A percentile compares a stretch with the other conserved stretches of the same genome.
Conservation (phyloP, 2,113 vertebrate genomes). For the Anthoscopus minutus region DNA sequence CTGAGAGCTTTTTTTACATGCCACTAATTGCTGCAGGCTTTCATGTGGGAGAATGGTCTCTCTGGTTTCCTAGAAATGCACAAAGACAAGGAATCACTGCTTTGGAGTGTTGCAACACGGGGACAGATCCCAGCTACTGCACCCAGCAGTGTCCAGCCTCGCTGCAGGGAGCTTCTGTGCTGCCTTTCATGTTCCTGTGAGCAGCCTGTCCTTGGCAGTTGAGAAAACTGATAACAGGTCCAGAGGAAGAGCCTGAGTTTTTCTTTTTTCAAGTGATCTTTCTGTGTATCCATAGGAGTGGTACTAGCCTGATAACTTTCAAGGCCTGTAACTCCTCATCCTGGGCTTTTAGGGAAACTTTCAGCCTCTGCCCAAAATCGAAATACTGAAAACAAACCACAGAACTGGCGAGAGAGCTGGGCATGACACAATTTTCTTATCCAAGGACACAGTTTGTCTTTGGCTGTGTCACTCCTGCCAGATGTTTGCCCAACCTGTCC, state of each 20-base stretch:
- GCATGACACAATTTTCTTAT: not conserved
- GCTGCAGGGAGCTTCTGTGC: not conserved
- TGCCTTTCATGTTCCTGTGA: not conserved
- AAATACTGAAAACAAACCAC: not conserved
- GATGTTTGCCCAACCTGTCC: not conserved
- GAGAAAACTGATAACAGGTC: not conserved
- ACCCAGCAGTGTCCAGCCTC: not conserved
- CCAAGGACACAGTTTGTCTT: not conserved
- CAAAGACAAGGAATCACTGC: not conserved
- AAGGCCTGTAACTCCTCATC: not conserved
- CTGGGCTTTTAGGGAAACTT: not conserved
- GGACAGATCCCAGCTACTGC: not conserved
- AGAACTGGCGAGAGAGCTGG: not conserved
- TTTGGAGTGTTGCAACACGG: fast-evolving
- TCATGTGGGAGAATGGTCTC: not conserved
- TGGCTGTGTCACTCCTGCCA: not conserved
- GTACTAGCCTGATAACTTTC: not conserved
- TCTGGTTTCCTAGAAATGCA: not conserved
- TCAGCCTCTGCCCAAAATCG: not conserved
- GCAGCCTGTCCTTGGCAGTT: not conserved
- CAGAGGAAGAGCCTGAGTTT: not conserved
- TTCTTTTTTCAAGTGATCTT: not conserved
- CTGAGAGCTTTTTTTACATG: not conserved
- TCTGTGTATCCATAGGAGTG: not conserved
- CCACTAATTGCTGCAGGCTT: not conserved